Evolutionary conservation across 2,888 invertebrate genomes (phyloP), one percentile per base, ranked within the genome.

Genomic region (Gisinianus flammeolus): DNA sequence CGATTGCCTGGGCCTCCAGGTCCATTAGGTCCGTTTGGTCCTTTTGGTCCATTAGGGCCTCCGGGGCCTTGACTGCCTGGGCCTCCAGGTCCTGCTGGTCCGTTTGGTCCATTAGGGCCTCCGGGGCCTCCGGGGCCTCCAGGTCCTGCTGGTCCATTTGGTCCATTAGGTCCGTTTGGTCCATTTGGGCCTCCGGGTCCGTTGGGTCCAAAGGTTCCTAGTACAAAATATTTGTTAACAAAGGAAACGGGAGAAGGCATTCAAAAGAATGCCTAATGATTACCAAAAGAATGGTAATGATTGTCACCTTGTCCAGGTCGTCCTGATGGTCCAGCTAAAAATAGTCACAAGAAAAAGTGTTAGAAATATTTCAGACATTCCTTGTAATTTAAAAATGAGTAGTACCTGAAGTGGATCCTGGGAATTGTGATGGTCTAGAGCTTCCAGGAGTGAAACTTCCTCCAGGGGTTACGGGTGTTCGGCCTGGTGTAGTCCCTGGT

Each of bases 11-110:
- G 62, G 19, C 73, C 74, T 16, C 64, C 52, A 22, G 71, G 73
- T 6, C 73, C 62, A 22, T 62, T 56, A 5, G 58, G 62, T 1
- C 74, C 74, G 28, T 66, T 76, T 26, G 64, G 62, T 76, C 79
- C 79, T 54, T 30, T 31, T 71, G 79, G 74, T 6, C 68, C 70
- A 58, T 72, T 66, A 35, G 70, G 31, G 26, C 77, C 77, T 52
- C 35, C 52, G 28, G 26, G 30, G 1, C 73, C 73, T n/a, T n/a
- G n/a, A 56, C 73, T 16, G 22, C 66, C 64, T 72, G 72, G 72
- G 30, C 64, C 66, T 24, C 66, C 75, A 0, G 75, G 66, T 16
- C 67, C 67, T 68, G 52, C 76, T 12, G 44, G 31, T 24, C 70
- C 71, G 5, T 35, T 62, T 52, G 56, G 19, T 19, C 79, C 72